A percentile compares a stretch with the other conserved stretches of the same genome.
Evolutionary conservation across 2,113 vertebrate species (phyloP).

Genomic region (Petroica traversi): DNA sequence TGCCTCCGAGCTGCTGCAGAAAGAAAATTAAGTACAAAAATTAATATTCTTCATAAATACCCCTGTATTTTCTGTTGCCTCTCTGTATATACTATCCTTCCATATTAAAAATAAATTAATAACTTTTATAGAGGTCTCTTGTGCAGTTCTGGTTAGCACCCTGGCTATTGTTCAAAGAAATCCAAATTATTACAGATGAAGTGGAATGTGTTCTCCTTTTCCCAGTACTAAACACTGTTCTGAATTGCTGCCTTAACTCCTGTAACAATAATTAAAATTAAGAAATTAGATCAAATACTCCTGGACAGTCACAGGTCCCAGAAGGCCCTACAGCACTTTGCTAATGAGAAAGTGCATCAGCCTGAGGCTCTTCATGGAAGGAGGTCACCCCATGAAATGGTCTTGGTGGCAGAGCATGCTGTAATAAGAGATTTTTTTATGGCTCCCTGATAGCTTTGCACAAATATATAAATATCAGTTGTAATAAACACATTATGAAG

Average conservation of each 20-base stretch:
- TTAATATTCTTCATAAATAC: background rate
- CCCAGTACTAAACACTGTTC: background rate
- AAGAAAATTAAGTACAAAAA: background rate
- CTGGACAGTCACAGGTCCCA: background rate
- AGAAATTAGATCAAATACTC: background rate
- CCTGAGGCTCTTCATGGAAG: background rate
- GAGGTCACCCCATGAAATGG: background rate
- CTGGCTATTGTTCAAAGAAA: background rate
- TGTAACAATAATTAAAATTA: background rate
- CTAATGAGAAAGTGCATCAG: background rate
- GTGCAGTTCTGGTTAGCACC: background rate
- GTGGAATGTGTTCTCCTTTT: background rate
- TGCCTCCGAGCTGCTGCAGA: background rate
- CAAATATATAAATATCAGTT: background rate
- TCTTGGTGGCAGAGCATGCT: background rate
- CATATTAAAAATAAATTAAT: background rate
- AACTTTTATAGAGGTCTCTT: background rate
- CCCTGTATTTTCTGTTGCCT: background rate
- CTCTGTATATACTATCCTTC: background rate
- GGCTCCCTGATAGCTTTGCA: background rate
- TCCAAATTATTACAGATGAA: background rate
- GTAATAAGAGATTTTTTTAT: background rate
- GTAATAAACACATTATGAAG: background rate
- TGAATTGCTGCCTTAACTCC: background rate
- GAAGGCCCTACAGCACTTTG: background rate